Base-by-base conservation (phyloP, 2,888 invertebrate species). In the Zaprionus lineosus region DNA sequence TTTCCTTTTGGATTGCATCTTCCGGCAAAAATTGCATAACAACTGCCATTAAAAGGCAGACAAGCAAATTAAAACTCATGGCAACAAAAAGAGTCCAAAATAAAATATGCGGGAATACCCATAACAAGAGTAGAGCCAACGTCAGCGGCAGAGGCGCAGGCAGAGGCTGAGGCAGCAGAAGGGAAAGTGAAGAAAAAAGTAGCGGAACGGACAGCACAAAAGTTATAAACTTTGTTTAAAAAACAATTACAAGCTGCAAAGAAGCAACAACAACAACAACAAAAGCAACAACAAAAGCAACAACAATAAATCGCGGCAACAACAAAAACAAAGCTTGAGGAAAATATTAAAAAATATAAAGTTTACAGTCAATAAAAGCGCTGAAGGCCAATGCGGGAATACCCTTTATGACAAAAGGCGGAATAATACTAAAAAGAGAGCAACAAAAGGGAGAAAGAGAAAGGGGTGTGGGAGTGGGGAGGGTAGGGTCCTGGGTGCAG, bases 151-250 rank as follows among this genome's bases (percentile, higher is more conserved):
- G n/a, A n/a, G n/a, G n/a, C n/a, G n/a, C n/a, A n/a, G n/a, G n/a
- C n/a, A n/a, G n/a, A n/a, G n/a, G n/a, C n/a, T n/a, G n/a, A n/a
- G n/a, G n/a, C n/a, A 52, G 33, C 43, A 28, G 39, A 29, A 52
- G 21, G 41, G 28, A 50, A 2, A 43, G 28, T 18, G 11, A 37
- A 43, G 40, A 48, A 33, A 37, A 41, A 47, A 37, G 28, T 40
- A 65, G 46, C 53, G 58, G 48, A 43, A 58, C 52, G 68, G 40
- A 16, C 59, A 55, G 52, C 52, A 57, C 53, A 58, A 78, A 78
- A 78, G 85, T 84, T 84, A 82, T 78, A 67, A 84, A 78, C 83
- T 78, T 78, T 78, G 83, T 70, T 78, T 83, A 74, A 85, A 84
- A 85, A 78, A 78, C 78, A 78, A 78, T 78, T 78, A 78, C 78